Conservation (phyloP, 2,113 vertebrate genomes). For the Polypterus bichir region DNA sequence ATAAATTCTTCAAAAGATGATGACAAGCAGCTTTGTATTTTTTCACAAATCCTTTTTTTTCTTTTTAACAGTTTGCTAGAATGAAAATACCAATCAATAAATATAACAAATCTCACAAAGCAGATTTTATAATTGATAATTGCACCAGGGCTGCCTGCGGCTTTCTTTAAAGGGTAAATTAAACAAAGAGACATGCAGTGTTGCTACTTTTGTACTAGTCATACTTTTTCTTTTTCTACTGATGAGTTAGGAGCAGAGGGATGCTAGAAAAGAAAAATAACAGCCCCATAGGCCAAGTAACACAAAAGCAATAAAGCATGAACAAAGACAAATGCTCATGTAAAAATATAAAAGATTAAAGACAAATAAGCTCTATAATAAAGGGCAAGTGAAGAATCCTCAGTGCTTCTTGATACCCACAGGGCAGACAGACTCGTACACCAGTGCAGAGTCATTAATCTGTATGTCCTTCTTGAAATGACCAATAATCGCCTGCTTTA, state of each 20-base stretch:
- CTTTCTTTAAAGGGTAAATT: neutral
- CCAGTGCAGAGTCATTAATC: no score
- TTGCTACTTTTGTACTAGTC: neutral
- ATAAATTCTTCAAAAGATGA: no score
- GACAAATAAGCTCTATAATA: no score
- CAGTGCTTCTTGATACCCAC: no score
- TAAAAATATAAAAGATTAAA: neutral
- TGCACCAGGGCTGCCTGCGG: neutral
- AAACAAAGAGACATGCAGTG: neutral
- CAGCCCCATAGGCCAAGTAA: neutral
- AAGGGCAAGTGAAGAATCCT: no score
- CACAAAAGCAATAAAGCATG: neutral
- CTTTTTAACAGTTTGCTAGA: no score
- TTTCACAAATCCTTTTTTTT: no score
- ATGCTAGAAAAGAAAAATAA: neutral
- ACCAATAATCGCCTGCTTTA: no score
- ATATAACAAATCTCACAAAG: neutral
- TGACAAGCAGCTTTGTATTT: no score
- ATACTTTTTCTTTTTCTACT: neutral
- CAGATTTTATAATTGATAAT: neutral
- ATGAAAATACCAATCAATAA: neutral
- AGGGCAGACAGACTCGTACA: no score
- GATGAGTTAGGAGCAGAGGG: neutral
- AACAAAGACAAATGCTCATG: neutral
- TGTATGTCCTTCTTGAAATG: no score